Conservation (phyloP, 2,797 vertebrate genomes). For the Pelobates cultripes region DNA sequence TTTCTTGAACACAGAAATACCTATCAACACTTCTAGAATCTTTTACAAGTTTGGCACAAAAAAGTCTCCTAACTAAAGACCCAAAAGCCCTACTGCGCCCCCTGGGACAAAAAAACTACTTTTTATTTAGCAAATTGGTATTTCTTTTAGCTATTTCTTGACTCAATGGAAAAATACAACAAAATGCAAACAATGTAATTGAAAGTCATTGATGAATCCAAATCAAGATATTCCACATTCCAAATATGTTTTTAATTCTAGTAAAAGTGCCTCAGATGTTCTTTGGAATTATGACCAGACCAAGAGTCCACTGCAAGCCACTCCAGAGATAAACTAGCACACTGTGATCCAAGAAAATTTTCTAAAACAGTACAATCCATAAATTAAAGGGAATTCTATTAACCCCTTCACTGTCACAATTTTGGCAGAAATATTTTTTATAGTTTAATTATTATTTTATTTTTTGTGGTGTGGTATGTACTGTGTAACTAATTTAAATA, state of each 20-base stretch:
- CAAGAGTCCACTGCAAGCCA: not conserved
- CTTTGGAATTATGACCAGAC: not conserved
- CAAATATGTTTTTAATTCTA: not conserved
- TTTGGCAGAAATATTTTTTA: too few species aligned
- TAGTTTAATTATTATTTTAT: too few species aligned
- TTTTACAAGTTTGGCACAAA: too few species aligned
- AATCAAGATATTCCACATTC: slow-evolving; percentile 1
- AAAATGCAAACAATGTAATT: not conserved
- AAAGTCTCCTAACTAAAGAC: not conserved
- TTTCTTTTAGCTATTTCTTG: not conserved
- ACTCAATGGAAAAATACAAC: not conserved
- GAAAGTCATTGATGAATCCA: slow-evolving; percentile 4
- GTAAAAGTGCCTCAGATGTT: not conserved
- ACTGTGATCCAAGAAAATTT: too few species aligned
- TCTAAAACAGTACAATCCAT: too few species aligned
- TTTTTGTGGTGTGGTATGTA: too few species aligned
- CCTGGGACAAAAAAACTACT: not conserved
- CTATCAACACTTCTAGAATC: too few species aligned
- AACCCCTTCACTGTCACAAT: too few species aligned
- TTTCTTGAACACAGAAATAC: too few species aligned
- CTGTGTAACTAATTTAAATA: too few species aligned
- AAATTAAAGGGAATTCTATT: too few species aligned
- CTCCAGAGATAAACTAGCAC: too few species aligned
- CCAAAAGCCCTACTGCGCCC: not conserved
- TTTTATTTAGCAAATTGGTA: not conserved